These are phyloP conservation scores for Epistrophella euchroma DNA, from an alignment of 2,888 invertebrate species.

Conservation along the genomic window DNA sequence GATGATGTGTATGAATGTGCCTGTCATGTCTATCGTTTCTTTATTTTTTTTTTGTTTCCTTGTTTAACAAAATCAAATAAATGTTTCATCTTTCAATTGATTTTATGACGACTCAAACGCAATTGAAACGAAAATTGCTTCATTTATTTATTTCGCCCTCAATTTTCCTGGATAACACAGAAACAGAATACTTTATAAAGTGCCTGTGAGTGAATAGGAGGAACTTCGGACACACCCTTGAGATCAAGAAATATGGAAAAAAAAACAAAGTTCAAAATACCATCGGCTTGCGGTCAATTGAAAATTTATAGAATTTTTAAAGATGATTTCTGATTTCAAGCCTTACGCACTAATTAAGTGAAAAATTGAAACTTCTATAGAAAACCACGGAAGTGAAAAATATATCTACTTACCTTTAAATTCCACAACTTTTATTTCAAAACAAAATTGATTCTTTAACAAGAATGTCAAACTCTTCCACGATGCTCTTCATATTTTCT, in stretches of 20 bases:
- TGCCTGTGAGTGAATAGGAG: background rate
- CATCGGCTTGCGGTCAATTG: slow-evolving; percentile 17
- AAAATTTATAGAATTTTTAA: slow-evolving; percentile 69
- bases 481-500: no score
- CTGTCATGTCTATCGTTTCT: background rate
- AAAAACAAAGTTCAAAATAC: background rate
- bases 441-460: no score
- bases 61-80: slow-evolving; percentile 60
- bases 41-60: background rate
- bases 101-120: slow-evolving; percentile 54
- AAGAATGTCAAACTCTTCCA: no score
- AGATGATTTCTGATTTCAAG: slow-evolving; percentile 6
- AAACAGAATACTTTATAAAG: background rate
- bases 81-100: slow-evolving; percentile 69
- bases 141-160: slow-evolving; percentile 43
- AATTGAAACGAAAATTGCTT: slow-evolving; percentile 68
- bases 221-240: background rate
- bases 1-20: slow-evolving; percentile 3
- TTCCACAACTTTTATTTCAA: no score
- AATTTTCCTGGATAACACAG: background rate
- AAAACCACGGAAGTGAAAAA: background rate
- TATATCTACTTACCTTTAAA: no score
- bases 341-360: background rate
- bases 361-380: background rate
- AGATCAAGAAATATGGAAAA: slow-evolving; percentile 3